These are phyloP conservation scores for Dicentrarchus labrax DNA, from an alignment of 2,113 vertebrate genomes.

Conservation along the genomic window DNA sequence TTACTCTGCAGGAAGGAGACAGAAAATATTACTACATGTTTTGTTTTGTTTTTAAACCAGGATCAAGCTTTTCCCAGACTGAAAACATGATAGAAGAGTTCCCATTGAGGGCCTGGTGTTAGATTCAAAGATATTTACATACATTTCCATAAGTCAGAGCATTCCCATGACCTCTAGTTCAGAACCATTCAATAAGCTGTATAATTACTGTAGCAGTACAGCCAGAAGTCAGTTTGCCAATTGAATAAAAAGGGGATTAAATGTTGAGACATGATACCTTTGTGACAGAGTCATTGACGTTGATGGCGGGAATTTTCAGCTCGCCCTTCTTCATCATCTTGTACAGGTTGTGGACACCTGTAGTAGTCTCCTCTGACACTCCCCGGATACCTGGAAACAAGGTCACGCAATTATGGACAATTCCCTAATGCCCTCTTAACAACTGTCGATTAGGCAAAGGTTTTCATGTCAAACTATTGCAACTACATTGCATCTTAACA, in stretches of 20 bases:
- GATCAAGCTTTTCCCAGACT: background rate
- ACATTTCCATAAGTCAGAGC: background rate
- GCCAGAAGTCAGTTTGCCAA: too few species aligned
- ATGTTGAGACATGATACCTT: conserved; percentile 85
- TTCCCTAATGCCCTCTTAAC: too few species aligned
- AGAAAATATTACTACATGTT: background rate
- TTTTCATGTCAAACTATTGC: too few species aligned
- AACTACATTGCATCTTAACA: too few species aligned
- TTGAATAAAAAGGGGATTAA: too few species aligned
- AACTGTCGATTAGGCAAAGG: background rate
- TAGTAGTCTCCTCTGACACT: conserved; percentile 97
- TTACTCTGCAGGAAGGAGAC: conserved; percentile 88
- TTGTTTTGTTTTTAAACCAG: too few species aligned
- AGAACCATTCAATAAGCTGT: background rate
- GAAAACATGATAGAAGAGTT: background rate
- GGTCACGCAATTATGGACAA: background rate
- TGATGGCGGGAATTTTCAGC: conserved; percentile 96
- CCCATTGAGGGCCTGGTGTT: background rate
- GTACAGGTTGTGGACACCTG: conserved; percentile 97
- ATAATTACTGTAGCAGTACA: background rate
- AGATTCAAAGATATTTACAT: background rate
- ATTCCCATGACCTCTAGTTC: background rate
- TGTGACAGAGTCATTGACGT: conserved; percentile 98
- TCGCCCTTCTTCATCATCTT: conserved; percentile 94
- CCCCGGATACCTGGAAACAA: conserved; percentile 89